Evolutionary conservation across 2,888 invertebrate genomes (phyloP).

Genomic region (Molanna angustata): DNA sequence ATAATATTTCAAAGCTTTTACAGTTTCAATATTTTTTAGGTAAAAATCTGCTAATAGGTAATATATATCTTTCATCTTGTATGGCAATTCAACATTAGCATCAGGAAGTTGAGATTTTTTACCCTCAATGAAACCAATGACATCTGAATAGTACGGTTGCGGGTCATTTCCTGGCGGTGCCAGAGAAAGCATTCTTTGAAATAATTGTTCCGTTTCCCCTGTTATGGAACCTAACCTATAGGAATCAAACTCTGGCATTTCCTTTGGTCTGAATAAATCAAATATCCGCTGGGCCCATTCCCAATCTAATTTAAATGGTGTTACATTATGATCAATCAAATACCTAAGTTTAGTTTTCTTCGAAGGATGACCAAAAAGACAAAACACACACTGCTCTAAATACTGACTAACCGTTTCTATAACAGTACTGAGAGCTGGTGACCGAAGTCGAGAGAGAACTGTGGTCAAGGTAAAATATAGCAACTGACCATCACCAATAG

Average conservation of each 20-base stretch:
- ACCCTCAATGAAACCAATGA: slow-evolving; percentile 68
- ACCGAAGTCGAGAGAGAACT: slow-evolving; percentile 65
- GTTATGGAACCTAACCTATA: slow-evolving; percentile 71
- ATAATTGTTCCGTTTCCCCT: slow-evolving; percentile 73
- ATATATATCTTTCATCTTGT: slow-evolving; percentile 71
- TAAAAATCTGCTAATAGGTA: slow-evolving; percentile 92
- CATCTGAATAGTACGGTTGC: slow-evolving; percentile 57
- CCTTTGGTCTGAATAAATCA: slow-evolving; percentile 76
- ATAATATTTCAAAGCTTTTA: slow-evolving; percentile 76
- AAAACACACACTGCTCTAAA: slow-evolving; percentile 80
- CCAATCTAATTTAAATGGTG: slow-evolving; percentile 69
- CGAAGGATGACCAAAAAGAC: slow-evolving; percentile 80
- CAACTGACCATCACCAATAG: slow-evolving; percentile 71
- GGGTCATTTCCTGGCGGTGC: slow-evolving; percentile 70
- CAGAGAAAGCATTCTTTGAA: slow-evolving; percentile 66
- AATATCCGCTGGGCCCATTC: slow-evolving; percentile 70
- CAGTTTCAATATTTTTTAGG: slow-evolving; percentile 81
- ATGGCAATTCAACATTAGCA: slow-evolving; percentile 54
- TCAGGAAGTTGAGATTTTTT: slow-evolving; percentile 54
- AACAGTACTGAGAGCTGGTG: slow-evolving; percentile 61
- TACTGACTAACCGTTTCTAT: slow-evolving; percentile 71
- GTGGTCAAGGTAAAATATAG: slow-evolving; percentile 75
- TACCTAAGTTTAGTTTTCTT: slow-evolving; percentile 60
- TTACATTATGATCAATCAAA: slow-evolving; percentile 74
- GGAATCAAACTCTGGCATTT: slow-evolving; percentile 79